phyloP scores from a whole-genome alignment of 1,140 invertebrate genomes.

The Chymomyza costata region DNA sequence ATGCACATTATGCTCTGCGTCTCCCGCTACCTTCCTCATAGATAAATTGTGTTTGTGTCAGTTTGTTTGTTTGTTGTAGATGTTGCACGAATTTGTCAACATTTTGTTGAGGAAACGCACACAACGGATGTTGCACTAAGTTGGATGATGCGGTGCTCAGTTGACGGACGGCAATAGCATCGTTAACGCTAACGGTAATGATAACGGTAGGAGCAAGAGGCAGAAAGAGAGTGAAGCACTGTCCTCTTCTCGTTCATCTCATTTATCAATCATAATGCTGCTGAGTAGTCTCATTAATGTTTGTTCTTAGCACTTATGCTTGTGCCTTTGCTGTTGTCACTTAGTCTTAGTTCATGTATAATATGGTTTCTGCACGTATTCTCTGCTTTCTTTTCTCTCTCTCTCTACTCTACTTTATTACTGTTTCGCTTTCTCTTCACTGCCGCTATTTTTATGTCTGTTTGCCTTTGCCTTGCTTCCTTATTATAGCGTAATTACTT shows the following conservation, averaged over 20 bases:
- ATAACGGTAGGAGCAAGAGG: too few species aligned
- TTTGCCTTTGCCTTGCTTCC: constrained; percentile 2
- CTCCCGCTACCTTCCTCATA: background rate
- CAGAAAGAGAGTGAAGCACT: too few species aligned
- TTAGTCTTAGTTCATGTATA: background rate
- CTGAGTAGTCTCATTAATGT: constrained; percentile 61
- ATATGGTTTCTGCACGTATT: background rate
- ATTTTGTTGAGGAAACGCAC: constrained; percentile 33
- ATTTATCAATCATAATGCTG: constrained; percentile 65
- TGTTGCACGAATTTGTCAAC: constrained; percentile 56
- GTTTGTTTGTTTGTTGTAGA: constrained; percentile 5
- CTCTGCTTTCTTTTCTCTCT: background rate
- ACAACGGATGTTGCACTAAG: background rate
- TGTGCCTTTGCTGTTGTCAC: constrained; percentile 10
- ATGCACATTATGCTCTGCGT: constrained; percentile 42
- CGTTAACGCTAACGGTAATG: too few species aligned
- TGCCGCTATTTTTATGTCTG: constrained; percentile 3
- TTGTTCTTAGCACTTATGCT: constrained; percentile 35
- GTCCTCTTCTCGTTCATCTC: background rate
- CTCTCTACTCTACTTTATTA: background rate
- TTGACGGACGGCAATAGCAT: too few species aligned
- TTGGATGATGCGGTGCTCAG: constrained; percentile 10
- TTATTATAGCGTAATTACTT: constrained; percentile 54
- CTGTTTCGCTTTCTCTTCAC: constrained; percentile 13
- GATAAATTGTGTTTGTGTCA: too few species aligned